Evolutionary conservation across 2,888 invertebrate genomes (phyloP).

Genomic region (Ceriagrion tenellum): DNA sequence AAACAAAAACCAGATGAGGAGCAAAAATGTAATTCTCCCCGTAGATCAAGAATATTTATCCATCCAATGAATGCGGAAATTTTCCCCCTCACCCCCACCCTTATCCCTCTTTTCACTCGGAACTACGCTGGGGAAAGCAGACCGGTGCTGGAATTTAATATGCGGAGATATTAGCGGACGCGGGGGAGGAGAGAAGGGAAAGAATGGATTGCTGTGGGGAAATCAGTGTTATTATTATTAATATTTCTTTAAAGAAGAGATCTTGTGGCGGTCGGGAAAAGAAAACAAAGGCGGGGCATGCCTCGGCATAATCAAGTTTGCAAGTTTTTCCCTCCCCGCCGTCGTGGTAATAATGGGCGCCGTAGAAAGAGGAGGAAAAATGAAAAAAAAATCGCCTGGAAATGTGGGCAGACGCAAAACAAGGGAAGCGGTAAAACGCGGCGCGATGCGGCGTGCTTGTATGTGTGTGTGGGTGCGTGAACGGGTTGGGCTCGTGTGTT

Average conservation of each 20-base stretch:
- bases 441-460: too few relatives aligned
- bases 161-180: background rate
- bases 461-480: background rate
- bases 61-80: background rate
- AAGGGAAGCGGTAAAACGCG: background rate
- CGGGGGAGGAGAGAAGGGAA: background rate
- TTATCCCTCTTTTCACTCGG: background rate
- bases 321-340: conserved; percentile 37
- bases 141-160: background rate
- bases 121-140: background rate
- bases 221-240: conserved; percentile 7
- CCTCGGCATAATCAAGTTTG: conserved; percentile 49
- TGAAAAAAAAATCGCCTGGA: background rate
- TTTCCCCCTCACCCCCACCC: background rate
- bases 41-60: background rate
- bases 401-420: conserved; percentile 16
- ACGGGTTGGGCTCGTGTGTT: background rate
- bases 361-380: too few relatives aligned
- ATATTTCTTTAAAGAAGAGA: conserved; percentile 3
- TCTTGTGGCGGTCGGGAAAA: background rate
- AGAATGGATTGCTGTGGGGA: background rate
- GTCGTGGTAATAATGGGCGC: conserved; percentile 43
- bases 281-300: conserved; percentile 24
- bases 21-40: background rate
- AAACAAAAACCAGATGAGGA: background rate